Conservation (phyloP, 92 coral and sea anemone species). For the Heteractis magnifica region DNA sequence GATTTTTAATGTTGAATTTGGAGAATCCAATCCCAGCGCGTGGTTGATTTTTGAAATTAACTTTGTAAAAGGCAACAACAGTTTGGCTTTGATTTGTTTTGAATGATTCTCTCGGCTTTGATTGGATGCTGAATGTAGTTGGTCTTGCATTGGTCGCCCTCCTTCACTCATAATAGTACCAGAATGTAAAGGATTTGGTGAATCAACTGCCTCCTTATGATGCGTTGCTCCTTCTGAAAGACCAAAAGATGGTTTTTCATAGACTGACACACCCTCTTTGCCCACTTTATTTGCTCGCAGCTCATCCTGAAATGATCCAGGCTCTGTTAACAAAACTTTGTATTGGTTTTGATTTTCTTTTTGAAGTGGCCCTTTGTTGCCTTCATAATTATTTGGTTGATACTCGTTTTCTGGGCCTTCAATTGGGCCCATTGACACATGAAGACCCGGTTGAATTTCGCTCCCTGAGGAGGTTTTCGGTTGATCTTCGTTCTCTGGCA, state of each 20-base stretch:
- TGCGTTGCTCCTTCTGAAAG: background rate
- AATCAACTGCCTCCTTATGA: background rate
- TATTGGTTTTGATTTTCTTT: background rate
- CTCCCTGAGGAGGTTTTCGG: background rate
- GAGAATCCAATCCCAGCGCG: slow-evolving; percentile 25
- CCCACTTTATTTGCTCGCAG: background rate
- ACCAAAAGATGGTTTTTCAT: background rate
- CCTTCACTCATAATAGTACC: background rate
- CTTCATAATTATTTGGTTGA: background rate
- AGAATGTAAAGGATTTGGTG: background rate
- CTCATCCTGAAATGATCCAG: background rate
- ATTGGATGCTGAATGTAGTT: background rate
- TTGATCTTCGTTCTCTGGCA: background rate
- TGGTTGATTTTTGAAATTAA: slow-evolving; percentile 25
- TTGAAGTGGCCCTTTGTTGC: background rate
- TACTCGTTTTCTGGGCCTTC: background rate
- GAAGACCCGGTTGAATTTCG: background rate
- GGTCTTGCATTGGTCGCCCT: background rate
- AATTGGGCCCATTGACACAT: background rate
- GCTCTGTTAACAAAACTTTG: background rate
- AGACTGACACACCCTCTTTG: too few relatives aligned
- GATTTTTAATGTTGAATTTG: slow-evolving; percentile 12
- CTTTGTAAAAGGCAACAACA: background rate
- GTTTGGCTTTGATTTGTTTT: background rate
- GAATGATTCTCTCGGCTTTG: background rate